Evolutionary conservation across 2,888 invertebrate genomes (phyloP).

Genomic region (Hydrotaea diabolus): DNA sequence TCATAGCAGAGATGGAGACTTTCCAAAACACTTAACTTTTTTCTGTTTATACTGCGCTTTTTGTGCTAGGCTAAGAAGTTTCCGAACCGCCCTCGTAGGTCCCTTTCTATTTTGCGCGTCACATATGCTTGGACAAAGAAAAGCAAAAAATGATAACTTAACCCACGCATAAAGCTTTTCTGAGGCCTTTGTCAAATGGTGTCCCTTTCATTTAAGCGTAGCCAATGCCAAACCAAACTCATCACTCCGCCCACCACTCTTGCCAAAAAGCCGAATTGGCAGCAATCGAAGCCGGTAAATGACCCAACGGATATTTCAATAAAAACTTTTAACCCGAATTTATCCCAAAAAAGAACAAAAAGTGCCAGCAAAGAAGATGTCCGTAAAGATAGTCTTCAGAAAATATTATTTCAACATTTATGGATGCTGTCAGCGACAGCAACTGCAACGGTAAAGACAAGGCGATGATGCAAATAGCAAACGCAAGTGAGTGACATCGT

Average conservation of each 20-base stretch:
- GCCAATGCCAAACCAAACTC: background rate
- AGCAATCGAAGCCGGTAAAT: background rate
- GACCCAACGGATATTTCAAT: background rate
- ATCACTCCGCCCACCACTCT: background rate
- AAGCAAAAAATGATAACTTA: background rate
- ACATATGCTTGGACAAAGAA: too few relatives aligned
- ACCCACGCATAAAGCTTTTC: background rate
- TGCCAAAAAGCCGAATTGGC: background rate
- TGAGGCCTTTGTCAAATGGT: background rate
- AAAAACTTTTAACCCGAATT: background rate
- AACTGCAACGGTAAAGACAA: background rate
- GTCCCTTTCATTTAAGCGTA: background rate
- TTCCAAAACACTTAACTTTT: too few relatives aligned
- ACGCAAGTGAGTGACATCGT: too few relatives aligned
- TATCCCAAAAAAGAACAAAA: background rate
- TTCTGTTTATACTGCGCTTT: too few relatives aligned
- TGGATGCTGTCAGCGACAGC: background rate
- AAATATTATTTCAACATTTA: conserved; percentile 5
- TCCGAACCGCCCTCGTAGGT: too few relatives aligned
- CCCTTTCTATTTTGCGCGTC: too few relatives aligned
- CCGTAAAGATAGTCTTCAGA: background rate
- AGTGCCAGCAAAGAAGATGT: background rate
- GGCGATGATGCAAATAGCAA: background rate
- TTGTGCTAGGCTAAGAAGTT: too few relatives aligned
- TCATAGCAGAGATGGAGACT: too few relatives aligned